These are phyloP conservation scores for Ailurus styani DNA, from an alignment of 2,113 vertebrate species.

Conservation along the genomic window DNA sequence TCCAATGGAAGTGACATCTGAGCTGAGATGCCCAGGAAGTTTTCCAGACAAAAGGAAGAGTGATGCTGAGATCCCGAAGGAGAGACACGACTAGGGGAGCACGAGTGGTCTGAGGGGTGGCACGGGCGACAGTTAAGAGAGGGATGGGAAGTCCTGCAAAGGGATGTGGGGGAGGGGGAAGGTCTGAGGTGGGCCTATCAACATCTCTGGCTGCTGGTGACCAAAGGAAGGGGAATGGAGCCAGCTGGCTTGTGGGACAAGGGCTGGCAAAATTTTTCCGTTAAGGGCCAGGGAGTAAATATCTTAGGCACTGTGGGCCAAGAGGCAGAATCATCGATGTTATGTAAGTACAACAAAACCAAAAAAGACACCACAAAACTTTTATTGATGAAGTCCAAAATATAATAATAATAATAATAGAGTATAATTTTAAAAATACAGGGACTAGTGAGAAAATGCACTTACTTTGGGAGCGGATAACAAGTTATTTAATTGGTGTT, in stretches of 20 bases:
- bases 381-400: not conserved
- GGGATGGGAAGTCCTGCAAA: not conserved
- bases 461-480: not conserved
- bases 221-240: not conserved
- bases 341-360: not conserved
- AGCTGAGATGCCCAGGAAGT: not conserved
- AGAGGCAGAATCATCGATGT: not conserved
- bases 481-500: not conserved
- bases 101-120: not conserved
- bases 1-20: not conserved
- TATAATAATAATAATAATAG: not conserved
- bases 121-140: too few relatives aligned
- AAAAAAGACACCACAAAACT: not conserved
- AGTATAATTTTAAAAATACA: not conserved
- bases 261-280: not conserved
- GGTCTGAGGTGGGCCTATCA: rapidly evolving
- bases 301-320: not conserved
- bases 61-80: too few relatives aligned
- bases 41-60: not conserved
- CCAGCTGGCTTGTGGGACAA: not conserved
- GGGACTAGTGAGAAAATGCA: not conserved
- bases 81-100: not conserved
- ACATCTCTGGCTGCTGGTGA: not conserved
- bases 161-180: not conserved
- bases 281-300: not conserved